A percentile compares a stretch with the other conserved stretches of the same genome.
These are phyloP conservation scores for Sinocyclocheilus rhinocerous DNA, from an alignment of 2,113 vertebrate genomes.

Conservation along the genomic window DNA sequence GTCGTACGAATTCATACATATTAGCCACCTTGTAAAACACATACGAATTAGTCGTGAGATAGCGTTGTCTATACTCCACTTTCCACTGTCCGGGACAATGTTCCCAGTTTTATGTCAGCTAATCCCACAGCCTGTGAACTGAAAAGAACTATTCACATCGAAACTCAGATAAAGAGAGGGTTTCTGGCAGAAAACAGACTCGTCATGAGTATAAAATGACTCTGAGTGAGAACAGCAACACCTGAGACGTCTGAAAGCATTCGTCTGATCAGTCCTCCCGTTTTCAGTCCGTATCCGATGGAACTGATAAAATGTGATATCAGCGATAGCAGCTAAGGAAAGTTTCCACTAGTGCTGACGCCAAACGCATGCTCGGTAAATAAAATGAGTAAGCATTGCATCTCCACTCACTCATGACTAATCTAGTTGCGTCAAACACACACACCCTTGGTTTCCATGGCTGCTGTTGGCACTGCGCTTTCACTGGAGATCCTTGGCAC, in stretches of 20 bases:
- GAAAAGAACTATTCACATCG: neutral
- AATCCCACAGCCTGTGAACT: neutral
- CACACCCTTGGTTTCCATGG: conserved; percentile 54
- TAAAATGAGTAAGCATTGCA: conserved; percentile 13
- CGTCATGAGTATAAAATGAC: neutral
- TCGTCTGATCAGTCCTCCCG: neutral
- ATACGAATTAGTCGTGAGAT: too few species aligned
- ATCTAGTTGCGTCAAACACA: conserved; percentile 10
- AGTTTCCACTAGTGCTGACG: conserved; percentile 3
- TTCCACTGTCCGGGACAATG: conserved; percentile 52
- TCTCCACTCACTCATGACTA: conserved; percentile 35
- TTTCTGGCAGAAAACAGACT: neutral
- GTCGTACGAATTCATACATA: too few species aligned
- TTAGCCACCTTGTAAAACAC: too few species aligned
- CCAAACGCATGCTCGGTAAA: neutral
- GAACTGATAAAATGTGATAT: neutral
- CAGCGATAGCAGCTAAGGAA: neutral
- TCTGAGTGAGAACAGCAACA: neutral
- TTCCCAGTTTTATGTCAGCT: conserved; percentile 42
- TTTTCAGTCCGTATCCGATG: neutral
- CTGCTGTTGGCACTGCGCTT: conserved; percentile 28
- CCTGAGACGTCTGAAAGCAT: neutral
- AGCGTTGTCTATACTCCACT: too few species aligned
- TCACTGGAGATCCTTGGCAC: conserved; percentile 24
- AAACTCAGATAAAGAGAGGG: neutral